Conservation (phyloP, 2,797 vertebrate species). For the Lindbergichthys nudifrons region DNA sequence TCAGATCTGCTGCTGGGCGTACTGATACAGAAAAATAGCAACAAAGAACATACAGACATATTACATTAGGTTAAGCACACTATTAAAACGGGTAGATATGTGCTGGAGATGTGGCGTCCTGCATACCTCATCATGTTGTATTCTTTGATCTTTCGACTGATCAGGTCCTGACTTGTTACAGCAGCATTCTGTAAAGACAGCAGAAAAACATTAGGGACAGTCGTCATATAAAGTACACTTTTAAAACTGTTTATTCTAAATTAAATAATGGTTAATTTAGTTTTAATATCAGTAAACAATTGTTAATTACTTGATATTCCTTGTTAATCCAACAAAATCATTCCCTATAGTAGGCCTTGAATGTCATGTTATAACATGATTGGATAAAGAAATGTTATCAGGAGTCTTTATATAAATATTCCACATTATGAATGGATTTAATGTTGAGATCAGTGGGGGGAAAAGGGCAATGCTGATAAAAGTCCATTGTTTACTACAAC, state of each 20-base stretch:
- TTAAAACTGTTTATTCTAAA: background rate
- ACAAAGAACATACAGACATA: constrained; percentile 1
- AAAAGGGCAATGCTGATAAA: background rate
- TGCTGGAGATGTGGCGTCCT: background rate
- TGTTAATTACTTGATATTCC: background rate
- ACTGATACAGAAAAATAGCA: constrained; percentile 66
- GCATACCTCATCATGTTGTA: constrained; percentile 96
- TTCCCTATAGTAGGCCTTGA: background rate
- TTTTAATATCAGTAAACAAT: background rate
- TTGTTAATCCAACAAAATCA: background rate
- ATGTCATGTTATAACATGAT: background rate
- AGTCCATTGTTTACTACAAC: too few relatives aligned
- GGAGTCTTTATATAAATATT: background rate
- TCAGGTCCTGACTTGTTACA: constrained; percentile 94
- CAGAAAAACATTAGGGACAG: background rate
- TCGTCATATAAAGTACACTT: background rate
- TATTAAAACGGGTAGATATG: background rate
- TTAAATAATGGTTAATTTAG: background rate
- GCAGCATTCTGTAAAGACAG: constrained; percentile 86
- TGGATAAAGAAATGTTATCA: background rate
- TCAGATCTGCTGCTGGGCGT: constrained; percentile 91
- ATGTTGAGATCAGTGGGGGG: background rate
- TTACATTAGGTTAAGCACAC: background rate
- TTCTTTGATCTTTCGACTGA: constrained; percentile 96
- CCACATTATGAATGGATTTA: background rate